Evolutionary conservation across 2,888 invertebrate species (phyloP).

Genomic region (Globia sparganii): DNA sequence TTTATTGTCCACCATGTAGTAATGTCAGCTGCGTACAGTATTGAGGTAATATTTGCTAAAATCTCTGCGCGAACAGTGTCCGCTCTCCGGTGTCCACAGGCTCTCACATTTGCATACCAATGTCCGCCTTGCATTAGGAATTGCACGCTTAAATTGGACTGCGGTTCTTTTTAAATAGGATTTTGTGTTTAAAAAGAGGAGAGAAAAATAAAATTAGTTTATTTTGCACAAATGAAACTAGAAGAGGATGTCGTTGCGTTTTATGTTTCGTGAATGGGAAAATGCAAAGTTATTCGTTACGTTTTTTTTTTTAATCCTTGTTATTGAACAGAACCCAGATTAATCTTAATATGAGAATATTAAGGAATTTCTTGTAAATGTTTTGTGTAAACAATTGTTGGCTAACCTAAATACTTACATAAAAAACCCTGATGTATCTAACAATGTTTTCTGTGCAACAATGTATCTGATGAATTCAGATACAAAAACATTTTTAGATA

Average conservation of each 20-base stretch:
- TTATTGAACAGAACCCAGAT: not conserved
- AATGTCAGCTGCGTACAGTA: slow-evolving; percentile 1
- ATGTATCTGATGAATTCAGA: too few species aligned
- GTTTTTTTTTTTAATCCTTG: not conserved
- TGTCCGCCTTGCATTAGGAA: slow-evolving; percentile 45
- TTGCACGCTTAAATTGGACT: slow-evolving; percentile 23
- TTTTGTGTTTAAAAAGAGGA: slow-evolving; percentile 27
- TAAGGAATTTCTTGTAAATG: too few species aligned
- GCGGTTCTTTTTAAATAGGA: slow-evolving; percentile 25
- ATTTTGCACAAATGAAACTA: not conserved
- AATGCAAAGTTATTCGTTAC: not conserved
- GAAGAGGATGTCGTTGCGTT: slow-evolving; percentile 1
- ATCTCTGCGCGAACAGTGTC: slow-evolving; percentile 33
- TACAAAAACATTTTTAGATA: too few species aligned
- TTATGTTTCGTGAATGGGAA: not conserved
- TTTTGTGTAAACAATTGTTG: too few species aligned
- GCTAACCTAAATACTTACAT: too few species aligned
- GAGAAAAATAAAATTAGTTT: not conserved
- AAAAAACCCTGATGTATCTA: too few species aligned
- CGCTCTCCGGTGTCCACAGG: slow-evolving; percentile 10
- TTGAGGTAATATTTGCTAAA: slow-evolving; percentile 49
- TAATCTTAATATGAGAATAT: too few species aligned
- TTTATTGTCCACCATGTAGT: not conserved
- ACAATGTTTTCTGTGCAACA: too few species aligned
- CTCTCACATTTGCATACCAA: slow-evolving; percentile 49